A percentile compares a stretch with the other conserved stretches of the same genome.
Conservation (phyloP, 1,140 invertebrate genomes). For the Caenorhabditis remanei region DNA sequence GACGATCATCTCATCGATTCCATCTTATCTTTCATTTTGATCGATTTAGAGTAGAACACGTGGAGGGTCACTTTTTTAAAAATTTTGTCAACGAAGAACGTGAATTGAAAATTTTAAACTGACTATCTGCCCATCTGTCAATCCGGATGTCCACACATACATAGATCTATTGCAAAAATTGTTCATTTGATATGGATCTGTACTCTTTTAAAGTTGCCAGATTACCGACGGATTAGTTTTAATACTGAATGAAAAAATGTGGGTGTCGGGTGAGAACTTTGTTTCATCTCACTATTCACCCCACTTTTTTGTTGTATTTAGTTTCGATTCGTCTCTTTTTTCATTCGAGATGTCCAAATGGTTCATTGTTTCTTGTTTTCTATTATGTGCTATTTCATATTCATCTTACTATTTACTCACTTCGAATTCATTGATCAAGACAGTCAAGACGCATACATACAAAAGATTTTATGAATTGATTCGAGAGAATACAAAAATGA, state of each 20-base stretch:
- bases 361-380: slow-evolving; percentile 39
- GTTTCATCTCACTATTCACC: neutral
- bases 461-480: slow-evolving; percentile 37
- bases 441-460: slow-evolving; percentile 15
- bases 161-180: neutral
- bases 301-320: neutral
- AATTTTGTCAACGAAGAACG: neutral
- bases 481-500: slow-evolving; percentile 3
- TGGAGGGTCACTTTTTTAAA: neutral
- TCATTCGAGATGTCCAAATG: slow-evolving; percentile 7
- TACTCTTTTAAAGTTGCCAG: neutral
- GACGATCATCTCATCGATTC: neutral
- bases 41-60: neutral
- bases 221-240: slow-evolving; percentile 7
- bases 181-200: neutral
- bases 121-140: no score
- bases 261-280: neutral
- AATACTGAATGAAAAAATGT: neutral
- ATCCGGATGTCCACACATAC: neutral
- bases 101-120: no score
- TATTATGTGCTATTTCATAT: slow-evolving; percentile 35
- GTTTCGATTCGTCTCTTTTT: neutral
- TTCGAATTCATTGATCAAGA: slow-evolving; percentile 29
- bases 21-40: neutral
- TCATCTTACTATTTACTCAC: slow-evolving; percentile 28